Evolutionary conservation across 2,113 vertebrate genomes (phyloP).

Genomic region (Corvus moneduloides): DNA sequence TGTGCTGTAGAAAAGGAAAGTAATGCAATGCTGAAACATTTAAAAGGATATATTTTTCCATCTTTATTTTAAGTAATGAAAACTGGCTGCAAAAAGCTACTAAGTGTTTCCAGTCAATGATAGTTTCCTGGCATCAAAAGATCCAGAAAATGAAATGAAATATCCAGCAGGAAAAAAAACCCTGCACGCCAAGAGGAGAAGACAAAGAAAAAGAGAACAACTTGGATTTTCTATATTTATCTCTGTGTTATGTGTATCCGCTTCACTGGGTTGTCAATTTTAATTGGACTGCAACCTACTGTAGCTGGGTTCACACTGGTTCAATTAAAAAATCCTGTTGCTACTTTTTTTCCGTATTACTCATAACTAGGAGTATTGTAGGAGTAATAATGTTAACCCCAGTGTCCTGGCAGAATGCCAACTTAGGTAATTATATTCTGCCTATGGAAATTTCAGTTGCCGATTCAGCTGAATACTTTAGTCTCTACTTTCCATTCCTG

Average conservation of each 20-base stretch:
- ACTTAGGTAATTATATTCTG: slow-evolving; percentile 19
- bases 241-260: slow-evolving; percentile 29
- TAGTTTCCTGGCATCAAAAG: slow-evolving; percentile 66
- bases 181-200: background rate
- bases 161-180: slow-evolving; percentile 4
- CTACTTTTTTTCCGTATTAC: slow-evolving; percentile 51
- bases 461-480: background rate
- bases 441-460: background rate
- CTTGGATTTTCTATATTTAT: slow-evolving; percentile 63
- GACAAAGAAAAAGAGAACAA: slow-evolving; percentile 11
- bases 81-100: slow-evolving; percentile 66
- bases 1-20: slow-evolving; percentile 37
- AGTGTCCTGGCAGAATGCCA: slow-evolving; percentile 43
- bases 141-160: slow-evolving; percentile 55
- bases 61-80: slow-evolving; percentile 68
- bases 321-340: slow-evolving; percentile 71
- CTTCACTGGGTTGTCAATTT: slow-evolving; percentile 71
- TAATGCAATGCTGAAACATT: slow-evolving; percentile 57
- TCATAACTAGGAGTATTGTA: slow-evolving; percentile 26
- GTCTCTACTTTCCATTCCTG: background rate
- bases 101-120: slow-evolving; percentile 67
- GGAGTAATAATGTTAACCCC: slow-evolving; percentile 50
- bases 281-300: slow-evolving; percentile 70
- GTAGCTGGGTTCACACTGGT: slow-evolving; percentile 43
- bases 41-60: slow-evolving; percentile 54